Percentiles rank a stretch among this genome's conserved stretches.
These are phyloP conservation scores for Geopemphigus sp. DNA, from an alignment of 1,140 invertebrate genomes.

Conservation along the genomic window DNA sequence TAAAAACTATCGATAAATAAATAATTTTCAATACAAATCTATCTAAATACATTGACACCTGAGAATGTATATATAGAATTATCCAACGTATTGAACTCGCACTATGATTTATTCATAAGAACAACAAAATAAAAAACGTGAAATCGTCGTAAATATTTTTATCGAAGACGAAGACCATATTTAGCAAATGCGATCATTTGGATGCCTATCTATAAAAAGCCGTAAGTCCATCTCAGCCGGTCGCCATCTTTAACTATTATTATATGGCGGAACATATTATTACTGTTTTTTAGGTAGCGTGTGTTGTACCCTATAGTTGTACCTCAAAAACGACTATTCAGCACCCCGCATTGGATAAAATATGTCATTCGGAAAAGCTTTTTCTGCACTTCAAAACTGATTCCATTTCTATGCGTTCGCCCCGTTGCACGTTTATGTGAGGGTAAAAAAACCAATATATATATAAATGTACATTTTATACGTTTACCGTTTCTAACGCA, in stretches of 20 bases:
- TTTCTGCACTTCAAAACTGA: conserved; percentile 25
- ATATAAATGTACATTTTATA: conserved; percentile 27
- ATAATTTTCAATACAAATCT: neutral
- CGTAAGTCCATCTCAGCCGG: neutral
- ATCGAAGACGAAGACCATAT: neutral
- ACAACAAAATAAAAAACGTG: too few species aligned
- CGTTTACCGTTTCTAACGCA: conserved; percentile 15
- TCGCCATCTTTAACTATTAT: neutral
- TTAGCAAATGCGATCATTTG: too few species aligned
- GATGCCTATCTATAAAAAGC: neutral
- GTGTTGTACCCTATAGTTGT: neutral
- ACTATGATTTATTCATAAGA: neutral
- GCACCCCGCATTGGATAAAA: conserved; percentile 9
- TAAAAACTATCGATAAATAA: neutral
- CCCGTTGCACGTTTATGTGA: conserved; percentile 4
- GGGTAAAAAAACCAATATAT: neutral
- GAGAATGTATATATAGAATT: neutral
- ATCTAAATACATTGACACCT: neutral
- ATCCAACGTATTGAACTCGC: neutral
- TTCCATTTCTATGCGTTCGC: conserved; percentile 24
- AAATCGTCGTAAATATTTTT: neutral
- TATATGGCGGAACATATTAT: conserved; percentile 2
- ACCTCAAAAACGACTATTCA: conserved; percentile 24
- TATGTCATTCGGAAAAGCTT: conserved; percentile 30
- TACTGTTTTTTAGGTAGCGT: neutral